phyloP scores from a whole-genome alignment of 2,113 vertebrate genomes.

The Sarotherodon lohbergeri region DNA sequence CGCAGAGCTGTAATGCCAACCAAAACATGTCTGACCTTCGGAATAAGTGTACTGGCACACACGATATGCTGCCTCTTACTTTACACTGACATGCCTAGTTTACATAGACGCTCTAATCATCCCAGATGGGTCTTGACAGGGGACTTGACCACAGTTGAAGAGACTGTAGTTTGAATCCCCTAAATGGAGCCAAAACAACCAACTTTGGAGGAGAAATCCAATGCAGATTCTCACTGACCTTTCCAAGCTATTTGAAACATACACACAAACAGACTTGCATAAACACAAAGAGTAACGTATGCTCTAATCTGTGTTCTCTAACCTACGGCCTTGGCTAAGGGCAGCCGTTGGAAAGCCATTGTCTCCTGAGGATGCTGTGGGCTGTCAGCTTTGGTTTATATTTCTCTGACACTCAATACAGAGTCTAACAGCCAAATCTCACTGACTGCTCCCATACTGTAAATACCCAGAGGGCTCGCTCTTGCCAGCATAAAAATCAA shows the following conservation, averaged over 20 bases:
- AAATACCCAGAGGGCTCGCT: constrained; percentile 6
- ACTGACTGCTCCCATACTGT: constrained; percentile 4
- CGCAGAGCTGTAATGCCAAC: constrained; percentile 22
- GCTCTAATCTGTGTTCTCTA: constrained; percentile 7
- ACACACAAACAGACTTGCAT: background rate
- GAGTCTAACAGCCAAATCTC: constrained; percentile 22
- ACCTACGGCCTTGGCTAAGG: constrained; percentile 40
- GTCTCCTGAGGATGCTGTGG: constrained; percentile 42
- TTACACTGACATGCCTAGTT: constrained; percentile 24
- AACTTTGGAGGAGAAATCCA: constrained; percentile 10
- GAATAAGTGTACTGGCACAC: constrained; percentile 21
- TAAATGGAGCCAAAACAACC: constrained; percentile 41
- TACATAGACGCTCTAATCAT: constrained; percentile 13
- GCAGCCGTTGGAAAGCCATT: constrained; percentile 36
- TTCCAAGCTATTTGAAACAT: background rate
- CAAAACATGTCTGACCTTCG: constrained; percentile 51
- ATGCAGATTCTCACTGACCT: constrained; percentile 14
- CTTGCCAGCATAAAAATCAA: constrained; percentile 25
- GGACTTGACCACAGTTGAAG: constrained; percentile 16
- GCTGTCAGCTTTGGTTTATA: constrained; percentile 44
- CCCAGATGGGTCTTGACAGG: constrained; percentile 14
- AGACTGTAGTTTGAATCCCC: constrained; percentile 20
- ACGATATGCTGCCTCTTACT: background rate
- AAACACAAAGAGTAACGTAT: constrained; percentile 24
- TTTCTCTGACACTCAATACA: constrained; percentile 51